phyloP scores from a whole-genome alignment of 2,888 invertebrate species.

The Leuctra nigra region DNA sequence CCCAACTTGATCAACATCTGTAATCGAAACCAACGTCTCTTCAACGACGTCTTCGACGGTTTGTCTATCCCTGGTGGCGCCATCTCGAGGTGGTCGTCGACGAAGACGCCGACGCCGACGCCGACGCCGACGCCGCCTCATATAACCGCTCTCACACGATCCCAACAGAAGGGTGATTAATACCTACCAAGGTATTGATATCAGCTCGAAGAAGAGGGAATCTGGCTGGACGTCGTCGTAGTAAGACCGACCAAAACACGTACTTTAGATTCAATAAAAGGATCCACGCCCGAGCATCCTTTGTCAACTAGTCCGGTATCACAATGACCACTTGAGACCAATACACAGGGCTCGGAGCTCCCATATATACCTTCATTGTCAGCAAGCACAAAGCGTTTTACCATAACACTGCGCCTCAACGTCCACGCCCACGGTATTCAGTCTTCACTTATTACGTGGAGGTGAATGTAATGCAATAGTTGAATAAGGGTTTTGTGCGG shows the following conservation, averaged over 20 bases:
- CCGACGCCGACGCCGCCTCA: too few relatives aligned
- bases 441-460: too few relatives aligned
- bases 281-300: background rate
- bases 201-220: background rate
- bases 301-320: slow-evolving; percentile 13
- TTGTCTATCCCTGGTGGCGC: too few relatives aligned
- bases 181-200: slow-evolving; percentile 29
- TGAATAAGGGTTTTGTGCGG: too few relatives aligned
- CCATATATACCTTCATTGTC: slow-evolving; percentile 9
- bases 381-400: slow-evolving; percentile 6
- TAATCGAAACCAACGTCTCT: too few relatives aligned
- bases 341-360: slow-evolving; percentile 13
- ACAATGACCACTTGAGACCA: slow-evolving; percentile 27
- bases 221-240: too few relatives aligned
- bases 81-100: too few relatives aligned
- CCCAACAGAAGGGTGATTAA: slow-evolving; percentile 25
- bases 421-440: too few relatives aligned
- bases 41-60: too few relatives aligned
- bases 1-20: too few relatives aligned
- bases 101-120: too few relatives aligned
- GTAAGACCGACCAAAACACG: background rate
- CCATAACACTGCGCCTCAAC: background rate
- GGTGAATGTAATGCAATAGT: too few relatives aligned
- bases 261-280: slow-evolving; percentile 10
- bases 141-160: background rate